Conservation (phyloP, 2,797 vertebrate species). For the Pseudomugil gertrudae region DNA sequence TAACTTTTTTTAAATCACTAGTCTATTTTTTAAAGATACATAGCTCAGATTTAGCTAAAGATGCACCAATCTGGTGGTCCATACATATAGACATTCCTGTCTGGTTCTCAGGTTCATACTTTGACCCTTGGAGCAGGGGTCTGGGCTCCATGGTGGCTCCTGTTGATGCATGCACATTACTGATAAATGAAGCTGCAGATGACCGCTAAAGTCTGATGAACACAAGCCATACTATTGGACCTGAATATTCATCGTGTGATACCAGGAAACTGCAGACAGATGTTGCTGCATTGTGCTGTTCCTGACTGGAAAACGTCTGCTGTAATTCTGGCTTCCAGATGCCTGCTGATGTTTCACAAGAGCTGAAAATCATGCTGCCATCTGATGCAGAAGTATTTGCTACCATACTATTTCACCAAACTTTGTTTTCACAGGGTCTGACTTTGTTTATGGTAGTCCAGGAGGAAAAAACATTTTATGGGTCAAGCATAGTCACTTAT, state of each 20-base stretch:
- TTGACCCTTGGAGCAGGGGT: slow-evolving; percentile 36
- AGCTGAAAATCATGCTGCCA: not conserved
- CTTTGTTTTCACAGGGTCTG: not conserved
- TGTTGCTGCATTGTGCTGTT: not conserved
- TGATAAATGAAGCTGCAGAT: slow-evolving; percentile 26
- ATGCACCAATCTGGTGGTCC: slow-evolving; percentile 1
- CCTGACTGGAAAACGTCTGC: slow-evolving; percentile 16
- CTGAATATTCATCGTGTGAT: slow-evolving; percentile 9
- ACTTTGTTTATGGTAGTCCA: not conserved
- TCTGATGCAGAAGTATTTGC: slow-evolving; percentile 1
- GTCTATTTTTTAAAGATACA: no score
- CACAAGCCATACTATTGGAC: slow-evolving; percentile 11
- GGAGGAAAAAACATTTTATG: not conserved
- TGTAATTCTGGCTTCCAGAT: slow-evolving; percentile 11
- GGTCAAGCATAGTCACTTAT: not conserved
- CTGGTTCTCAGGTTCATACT: slow-evolving; percentile 43
- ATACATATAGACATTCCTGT: slow-evolving; percentile 11
- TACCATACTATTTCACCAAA: not conserved
- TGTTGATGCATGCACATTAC: slow-evolving; percentile 51
- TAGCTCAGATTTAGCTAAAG: slow-evolving; percentile 14
- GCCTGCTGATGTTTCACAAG: slow-evolving; percentile 9
- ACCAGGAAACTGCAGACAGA: slow-evolving; percentile 16
- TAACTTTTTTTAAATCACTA: no score
- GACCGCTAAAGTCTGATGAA: slow-evolving; percentile 40
- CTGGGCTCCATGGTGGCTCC: slow-evolving; percentile 36